Evolutionary conservation across 1,140 invertebrate genomes (phyloP).

Genomic region (Arctopsyche grandis): DNA sequence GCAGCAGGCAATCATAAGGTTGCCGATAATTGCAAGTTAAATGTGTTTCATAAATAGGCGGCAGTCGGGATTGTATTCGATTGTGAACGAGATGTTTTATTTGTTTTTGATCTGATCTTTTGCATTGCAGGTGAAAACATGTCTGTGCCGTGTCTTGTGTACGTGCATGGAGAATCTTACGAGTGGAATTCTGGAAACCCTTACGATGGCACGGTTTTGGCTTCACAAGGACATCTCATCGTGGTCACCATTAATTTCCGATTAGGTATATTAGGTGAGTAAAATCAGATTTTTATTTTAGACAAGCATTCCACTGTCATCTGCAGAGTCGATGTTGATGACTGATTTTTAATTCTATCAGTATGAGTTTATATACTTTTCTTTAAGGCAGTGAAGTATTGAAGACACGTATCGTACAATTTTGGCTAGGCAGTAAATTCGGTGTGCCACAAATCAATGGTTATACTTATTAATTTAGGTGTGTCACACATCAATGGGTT

Average conservation of each 20-base stretch:
- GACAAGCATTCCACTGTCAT: background rate
- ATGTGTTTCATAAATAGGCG: too few species aligned
- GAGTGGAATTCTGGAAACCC: constrained; percentile 95
- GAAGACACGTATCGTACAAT: too few species aligned
- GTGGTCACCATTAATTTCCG: constrained; percentile 98
- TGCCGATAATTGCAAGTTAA: too few species aligned
- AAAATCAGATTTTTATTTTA: constrained; percentile 31
- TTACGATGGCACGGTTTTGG: constrained; percentile 92
- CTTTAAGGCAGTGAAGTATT: too few species aligned
- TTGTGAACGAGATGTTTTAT: background rate
- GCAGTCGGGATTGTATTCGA: too few species aligned
- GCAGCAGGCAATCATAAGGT: background rate
- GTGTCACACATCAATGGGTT: too few species aligned
- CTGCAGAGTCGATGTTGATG: too few species aligned
- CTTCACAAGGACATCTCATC: constrained; percentile 90
- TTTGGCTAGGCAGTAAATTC: too few species aligned
- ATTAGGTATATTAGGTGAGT: constrained; percentile 92
- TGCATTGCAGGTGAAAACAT: constrained; percentile 56
- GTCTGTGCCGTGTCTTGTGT: constrained; percentile 75
- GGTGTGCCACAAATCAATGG: too few species aligned
- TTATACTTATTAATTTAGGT: too few species aligned
- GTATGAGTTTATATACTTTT: too few species aligned
- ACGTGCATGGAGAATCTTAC: constrained; percentile 94
- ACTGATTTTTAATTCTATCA: too few species aligned
- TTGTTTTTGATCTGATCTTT: background rate